Base-by-base conservation (phyloP, 2,113 vertebrate genomes). In the Entosphenus tridentatus region DNA sequence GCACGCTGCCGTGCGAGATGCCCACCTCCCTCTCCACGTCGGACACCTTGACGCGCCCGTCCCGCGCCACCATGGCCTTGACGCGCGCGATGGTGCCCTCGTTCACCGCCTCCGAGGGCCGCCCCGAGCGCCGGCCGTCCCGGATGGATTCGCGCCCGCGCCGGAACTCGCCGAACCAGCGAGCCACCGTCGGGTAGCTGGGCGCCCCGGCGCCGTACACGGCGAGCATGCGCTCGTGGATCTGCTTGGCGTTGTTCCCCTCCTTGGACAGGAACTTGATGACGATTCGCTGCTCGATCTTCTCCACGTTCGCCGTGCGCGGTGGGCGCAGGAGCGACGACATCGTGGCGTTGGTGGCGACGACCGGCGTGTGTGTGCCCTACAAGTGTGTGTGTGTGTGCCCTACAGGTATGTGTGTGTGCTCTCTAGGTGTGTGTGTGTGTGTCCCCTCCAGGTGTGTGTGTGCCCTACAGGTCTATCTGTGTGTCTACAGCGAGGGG, bases 261-360 rank as follows among this genome's bases (percentile, higher is more conserved):
- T 65, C 62, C 21, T 65, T 65, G 62, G n/a, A 65, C 21, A 65
- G 21, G 21, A 65, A 65, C 21, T 65, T 65, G 62, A 65, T 65
- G 62, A 65, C 62, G n/a, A 21, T 21, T 9, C 62, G 62, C n/a
- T 65, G 62, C 62, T 65, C 21, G 21, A 65, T 65, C 21, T 65
- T 65, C 39, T 39, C 39, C 39, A 39, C 39, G 39, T 39, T 39
- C 39, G 39, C 39, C 39, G 39, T 39, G 39, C 39, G 39, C 39
- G 39, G 39, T 3, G 39, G 39, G 39, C 39, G 39, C 39, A 39
- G 39, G 39, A 39, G 39, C 39, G 39, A 39, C 39, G 39, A 39
- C 39, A 39, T 39, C 39, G 39, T 39, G 39, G 39, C 39, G 39
- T 39, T 39, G 39, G 39, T 39, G 39, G 39, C 39, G 39, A 39